phyloP scores from a whole-genome alignment of 2,888 invertebrate genomes.

The Muschampia plurimacula region DNA sequence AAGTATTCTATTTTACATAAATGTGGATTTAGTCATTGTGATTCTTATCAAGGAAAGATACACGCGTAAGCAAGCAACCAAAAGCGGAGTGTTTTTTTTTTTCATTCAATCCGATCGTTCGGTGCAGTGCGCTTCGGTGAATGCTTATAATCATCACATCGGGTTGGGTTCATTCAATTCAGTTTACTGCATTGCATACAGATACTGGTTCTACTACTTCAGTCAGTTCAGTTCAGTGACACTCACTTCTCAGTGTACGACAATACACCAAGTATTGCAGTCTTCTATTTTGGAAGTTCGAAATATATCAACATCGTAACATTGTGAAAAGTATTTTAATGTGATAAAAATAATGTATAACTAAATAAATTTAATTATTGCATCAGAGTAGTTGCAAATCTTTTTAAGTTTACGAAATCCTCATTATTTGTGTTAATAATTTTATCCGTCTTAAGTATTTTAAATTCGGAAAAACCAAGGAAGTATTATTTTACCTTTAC shows the following conservation, averaged over 20 bases:
- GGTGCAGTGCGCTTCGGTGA: conserved; percentile 12
- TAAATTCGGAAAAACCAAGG: background rate
- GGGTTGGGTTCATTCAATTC: background rate
- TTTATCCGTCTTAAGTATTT: no score
- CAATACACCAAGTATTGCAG: background rate
- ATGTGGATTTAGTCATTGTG: background rate
- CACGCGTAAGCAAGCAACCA: background rate
- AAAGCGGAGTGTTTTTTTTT: background rate
- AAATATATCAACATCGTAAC: background rate
- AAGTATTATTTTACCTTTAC: background rate
- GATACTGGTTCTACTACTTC: background rate
- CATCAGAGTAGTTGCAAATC: background rate
- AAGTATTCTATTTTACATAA: no score
- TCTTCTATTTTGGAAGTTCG: background rate
- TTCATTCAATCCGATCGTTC: conserved; percentile 9
- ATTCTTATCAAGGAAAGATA: background rate
- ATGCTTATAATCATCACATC: background rate
- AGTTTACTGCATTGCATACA: background rate
- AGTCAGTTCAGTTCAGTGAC: background rate
- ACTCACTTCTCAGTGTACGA: background rate
- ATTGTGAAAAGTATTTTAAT: background rate
- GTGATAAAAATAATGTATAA: background rate
- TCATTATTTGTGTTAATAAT: background rate
- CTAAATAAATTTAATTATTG: background rate
- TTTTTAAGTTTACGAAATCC: background rate